Conservation (phyloP, 2,797 vertebrate genomes). For the Melanotaenia trifasciata region DNA sequence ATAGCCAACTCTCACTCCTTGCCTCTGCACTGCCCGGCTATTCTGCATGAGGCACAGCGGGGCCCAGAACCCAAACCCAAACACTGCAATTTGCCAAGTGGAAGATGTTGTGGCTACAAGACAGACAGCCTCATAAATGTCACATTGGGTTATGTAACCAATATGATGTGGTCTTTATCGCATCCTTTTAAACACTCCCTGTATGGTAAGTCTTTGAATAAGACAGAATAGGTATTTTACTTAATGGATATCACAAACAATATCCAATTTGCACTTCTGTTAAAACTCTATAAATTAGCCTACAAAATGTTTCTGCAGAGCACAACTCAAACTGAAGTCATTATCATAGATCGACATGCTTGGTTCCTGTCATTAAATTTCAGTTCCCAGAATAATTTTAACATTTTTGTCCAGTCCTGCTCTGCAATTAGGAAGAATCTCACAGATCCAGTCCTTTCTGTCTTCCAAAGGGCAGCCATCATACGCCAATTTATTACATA, state of each 20-base stretch:
- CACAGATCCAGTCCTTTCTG: no score
- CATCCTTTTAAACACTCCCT: background rate
- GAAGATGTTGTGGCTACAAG: conserved; percentile 1
- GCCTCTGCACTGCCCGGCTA: conserved; percentile 17
- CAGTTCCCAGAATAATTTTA: no score
- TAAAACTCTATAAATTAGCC: background rate
- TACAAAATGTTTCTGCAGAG: background rate
- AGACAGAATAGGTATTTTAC: background rate
- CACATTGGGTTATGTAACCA: background rate
- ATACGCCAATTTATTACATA: no score
- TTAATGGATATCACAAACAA: conserved; percentile 1
- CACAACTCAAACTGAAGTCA: no score
- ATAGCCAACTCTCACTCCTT: conserved; percentile 59
- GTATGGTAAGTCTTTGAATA: background rate
- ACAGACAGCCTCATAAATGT: conserved; percentile 13
- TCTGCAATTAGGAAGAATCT: no score
- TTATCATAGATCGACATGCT: no score
- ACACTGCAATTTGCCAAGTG: background rate
- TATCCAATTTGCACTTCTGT: background rate
- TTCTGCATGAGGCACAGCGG: conserved; percentile 15
- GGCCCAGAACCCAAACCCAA: conserved; percentile 8
- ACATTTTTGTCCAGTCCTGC: no score
- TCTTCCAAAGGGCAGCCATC: no score
- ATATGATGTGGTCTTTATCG: background rate
- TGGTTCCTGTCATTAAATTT: no score